A percentile compares a stretch with the other conserved stretches of the same genome.
Conservation (phyloP, 2,797 vertebrate species). For the Mormyrus proboscirostris region DNA sequence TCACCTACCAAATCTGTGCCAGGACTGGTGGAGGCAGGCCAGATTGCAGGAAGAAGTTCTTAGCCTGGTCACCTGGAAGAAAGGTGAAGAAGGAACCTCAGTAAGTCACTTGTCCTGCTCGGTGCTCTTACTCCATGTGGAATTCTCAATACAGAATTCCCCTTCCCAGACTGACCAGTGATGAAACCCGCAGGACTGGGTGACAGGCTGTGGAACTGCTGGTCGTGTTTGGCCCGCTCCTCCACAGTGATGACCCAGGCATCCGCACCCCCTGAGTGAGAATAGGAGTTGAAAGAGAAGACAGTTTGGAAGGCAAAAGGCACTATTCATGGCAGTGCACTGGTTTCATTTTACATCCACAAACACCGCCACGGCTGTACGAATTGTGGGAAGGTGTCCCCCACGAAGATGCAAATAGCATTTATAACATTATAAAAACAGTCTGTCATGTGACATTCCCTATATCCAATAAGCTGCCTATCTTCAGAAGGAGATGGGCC, state of each 20-base stretch:
- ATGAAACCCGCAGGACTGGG: slow-evolving; percentile 65
- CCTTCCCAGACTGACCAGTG: slow-evolving; percentile 57
- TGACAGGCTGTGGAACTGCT: slow-evolving; percentile 72
- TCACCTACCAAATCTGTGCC: slow-evolving; percentile 95
- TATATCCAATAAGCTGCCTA: slow-evolving; percentile 50
- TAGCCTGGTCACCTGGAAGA: slow-evolving; percentile 88
- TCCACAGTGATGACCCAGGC: slow-evolving; percentile 72
- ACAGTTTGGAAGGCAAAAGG: not conserved
- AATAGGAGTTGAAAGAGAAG: slow-evolving; percentile 29
- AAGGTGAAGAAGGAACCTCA: not conserved
- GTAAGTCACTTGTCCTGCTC: not conserved
- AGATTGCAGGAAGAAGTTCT: slow-evolving; percentile 81
- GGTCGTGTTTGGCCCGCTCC: slow-evolving; percentile 72
- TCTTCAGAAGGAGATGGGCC: slow-evolving; percentile 37
- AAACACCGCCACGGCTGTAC: not conserved
- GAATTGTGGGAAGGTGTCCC: not conserved
- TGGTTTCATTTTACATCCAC: not conserved
- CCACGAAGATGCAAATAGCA: not conserved
- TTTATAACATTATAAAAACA: not conserved
- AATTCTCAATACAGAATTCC: not conserved
- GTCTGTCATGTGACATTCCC: slow-evolving; percentile 62
- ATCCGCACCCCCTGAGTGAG: slow-evolving; percentile 62
- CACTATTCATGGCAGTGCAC: not conserved
- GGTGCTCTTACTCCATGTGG: not conserved
- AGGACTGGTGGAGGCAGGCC: slow-evolving; percentile 74